Base-by-base conservation (phyloP, 2,888 invertebrate species). In the Bugulina stolonifera region DNA sequence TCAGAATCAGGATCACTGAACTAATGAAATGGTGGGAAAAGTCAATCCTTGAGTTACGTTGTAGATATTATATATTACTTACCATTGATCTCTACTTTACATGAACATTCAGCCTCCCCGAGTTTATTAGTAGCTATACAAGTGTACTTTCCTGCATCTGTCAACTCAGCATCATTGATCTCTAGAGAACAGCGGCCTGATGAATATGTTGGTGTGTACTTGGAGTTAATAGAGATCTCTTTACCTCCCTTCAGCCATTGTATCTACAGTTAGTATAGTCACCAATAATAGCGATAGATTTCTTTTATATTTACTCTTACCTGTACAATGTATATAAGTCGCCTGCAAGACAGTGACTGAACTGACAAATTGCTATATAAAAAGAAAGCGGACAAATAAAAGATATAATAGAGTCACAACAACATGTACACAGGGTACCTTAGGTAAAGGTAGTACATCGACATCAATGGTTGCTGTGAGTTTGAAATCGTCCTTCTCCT, bases 361-460 rank as follows among this genome's bases (percentile, higher is more conserved):
- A n/a, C n/a, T n/a, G n/a, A n/a, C n/a, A n/a, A n/a, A n/a, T n/a
- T n/a, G n/a, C n/a, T n/a, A n/a, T n/a, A n/a, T n/a, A n/a, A n/a
- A n/a, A n/a, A n/a, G n/a, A n/a, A n/a, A n/a, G n/a, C n/a, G n/a
- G n/a, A n/a, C n/a, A n/a, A n/a, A n/a, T n/a, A n/a, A n/a, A n/a
- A n/a, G n/a, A n/a, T n/a, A n/a, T n/a, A n/a, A n/a, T n/a, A n/a
- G n/a, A n/a, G n/a, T n/a, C n/a, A n/a, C n/a, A n/a, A n/a, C n/a
- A n/a, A n/a, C n/a, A n/a, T n/a, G n/a, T n/a, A n/a, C n/a, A 43
- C 5, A 57, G 34, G 80, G 78, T 83, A 97, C 96, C 43, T 92
- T 92, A 25, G 99, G 97, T 80, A 91, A 89, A 74, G 99, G 99
- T 83, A 93, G 93, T 75, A 97, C 97, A 80, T 92, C 92, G 74